Percentiles rank a stretch among this genome's conserved stretches.
phyloP scores from a whole-genome alignment of 2,113 vertebrate species.

The Macaca nemestrina region DNA sequence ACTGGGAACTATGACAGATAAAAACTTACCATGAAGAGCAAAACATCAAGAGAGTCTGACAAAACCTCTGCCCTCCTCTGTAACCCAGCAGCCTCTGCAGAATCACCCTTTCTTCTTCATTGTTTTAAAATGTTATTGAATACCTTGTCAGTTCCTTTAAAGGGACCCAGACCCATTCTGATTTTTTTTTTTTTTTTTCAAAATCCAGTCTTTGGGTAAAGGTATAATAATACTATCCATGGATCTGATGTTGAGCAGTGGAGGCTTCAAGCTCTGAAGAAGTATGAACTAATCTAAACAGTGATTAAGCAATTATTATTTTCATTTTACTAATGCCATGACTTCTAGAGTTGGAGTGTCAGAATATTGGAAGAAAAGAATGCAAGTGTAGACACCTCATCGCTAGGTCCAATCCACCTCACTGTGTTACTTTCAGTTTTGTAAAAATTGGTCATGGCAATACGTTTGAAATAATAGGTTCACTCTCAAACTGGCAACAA shows the following conservation, averaged over 20 bases:
- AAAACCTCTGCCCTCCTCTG: neutral
- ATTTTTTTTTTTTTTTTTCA: neutral
- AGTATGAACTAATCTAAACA: neutral
- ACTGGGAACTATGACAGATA: neutral
- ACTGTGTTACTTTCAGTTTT: neutral
- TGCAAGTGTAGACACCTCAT: neutral
- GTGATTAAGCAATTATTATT: neutral
- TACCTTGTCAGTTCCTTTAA: neutral
- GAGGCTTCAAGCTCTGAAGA: neutral
- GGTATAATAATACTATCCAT: neutral
- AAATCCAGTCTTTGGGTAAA: neutral
- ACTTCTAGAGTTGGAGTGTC: neutral
- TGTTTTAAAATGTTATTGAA: neutral
- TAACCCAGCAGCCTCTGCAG: neutral
- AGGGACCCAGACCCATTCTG: neutral
- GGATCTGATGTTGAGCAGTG: neutral
- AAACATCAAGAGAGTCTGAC: neutral
- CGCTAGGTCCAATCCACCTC: neutral
- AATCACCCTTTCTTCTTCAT: neutral
- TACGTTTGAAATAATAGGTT: neutral
- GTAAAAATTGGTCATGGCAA: constrained; percentile 38
- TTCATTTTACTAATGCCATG: neutral
- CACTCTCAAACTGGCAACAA: neutral
- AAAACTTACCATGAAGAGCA: neutral
- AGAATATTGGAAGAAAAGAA: neutral